Percentiles rank a stretch among this genome's conserved stretches.
phyloP scores from a whole-genome alignment of 2,113 vertebrate species.

The Podocnemis expansa region DNA sequence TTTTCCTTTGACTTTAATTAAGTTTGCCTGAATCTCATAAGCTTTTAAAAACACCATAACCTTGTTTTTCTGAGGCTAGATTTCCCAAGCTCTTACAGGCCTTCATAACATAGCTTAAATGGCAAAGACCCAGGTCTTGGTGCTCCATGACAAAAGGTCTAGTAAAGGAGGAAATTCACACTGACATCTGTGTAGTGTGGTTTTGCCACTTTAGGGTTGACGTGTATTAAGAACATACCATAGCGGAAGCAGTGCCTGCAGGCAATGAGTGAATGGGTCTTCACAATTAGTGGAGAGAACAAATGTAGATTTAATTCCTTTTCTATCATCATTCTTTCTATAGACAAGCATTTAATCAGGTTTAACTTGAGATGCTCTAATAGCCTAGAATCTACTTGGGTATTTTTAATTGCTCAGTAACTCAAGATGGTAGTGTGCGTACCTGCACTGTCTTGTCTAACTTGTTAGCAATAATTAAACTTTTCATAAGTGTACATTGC shows the following conservation, averaged over 20 bases:
- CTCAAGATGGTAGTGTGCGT: fast-evolving
- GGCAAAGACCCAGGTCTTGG: not conserved
- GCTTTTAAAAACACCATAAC: not conserved
- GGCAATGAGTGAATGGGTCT: not conserved
- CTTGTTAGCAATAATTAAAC: constrained; percentile 30
- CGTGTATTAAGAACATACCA: not conserved
- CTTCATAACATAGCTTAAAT: not conserved
- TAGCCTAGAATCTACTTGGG: not conserved
- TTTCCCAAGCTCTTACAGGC: not conserved
- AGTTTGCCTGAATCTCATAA: not conserved
- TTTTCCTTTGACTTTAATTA: not conserved
- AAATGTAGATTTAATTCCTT: not conserved
- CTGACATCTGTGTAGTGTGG: not conserved
- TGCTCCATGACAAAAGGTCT: not conserved
- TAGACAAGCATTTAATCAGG: not conserved
- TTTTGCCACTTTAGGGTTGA: not conserved
- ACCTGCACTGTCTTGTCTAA: constrained; percentile 14
- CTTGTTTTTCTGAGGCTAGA: not conserved
- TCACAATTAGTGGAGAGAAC: not conserved
- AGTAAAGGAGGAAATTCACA: not conserved
- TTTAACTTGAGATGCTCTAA: not conserved
- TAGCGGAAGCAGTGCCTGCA: not conserved
- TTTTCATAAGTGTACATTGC: constrained; percentile 33
- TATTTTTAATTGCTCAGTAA: not conserved
- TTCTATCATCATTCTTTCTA: not conserved